A percentile compares a stretch with the other conserved stretches of the same genome.
phyloP scores from a whole-genome alignment of 2,888 invertebrate genomes.

The Kryphioiulus occultus region DNA sequence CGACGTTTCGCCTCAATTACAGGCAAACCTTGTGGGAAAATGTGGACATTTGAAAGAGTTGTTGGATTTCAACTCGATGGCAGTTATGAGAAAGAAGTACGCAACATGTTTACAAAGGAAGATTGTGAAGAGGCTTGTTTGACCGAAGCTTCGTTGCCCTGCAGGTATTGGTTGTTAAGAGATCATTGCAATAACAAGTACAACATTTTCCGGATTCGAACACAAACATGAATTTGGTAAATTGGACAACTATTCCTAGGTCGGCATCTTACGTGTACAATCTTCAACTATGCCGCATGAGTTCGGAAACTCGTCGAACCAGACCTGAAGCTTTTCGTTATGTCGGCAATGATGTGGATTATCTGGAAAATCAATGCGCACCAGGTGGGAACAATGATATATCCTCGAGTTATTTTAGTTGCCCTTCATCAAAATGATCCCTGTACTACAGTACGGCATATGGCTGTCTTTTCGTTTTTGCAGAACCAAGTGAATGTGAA shows the following conservation, averaged over 20 bases:
- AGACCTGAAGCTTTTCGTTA: slow-evolving; percentile 64
- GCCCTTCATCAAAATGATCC: background rate
- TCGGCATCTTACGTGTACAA: slow-evolving; percentile 66
- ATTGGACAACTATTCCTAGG: slow-evolving; percentile 56
- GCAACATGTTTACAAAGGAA: slow-evolving; percentile 63
- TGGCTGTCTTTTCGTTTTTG: slow-evolving; percentile 14
- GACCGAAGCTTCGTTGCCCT: slow-evolving; percentile 64
- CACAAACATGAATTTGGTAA: background rate
- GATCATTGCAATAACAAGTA: background rate
- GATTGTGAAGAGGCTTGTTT: slow-evolving; percentile 66
- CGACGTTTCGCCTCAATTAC: background rate
- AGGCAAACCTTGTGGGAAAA: slow-evolving; percentile 61
- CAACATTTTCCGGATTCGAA: background rate
- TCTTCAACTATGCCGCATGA: slow-evolving; percentile 64
- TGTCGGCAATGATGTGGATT: slow-evolving; percentile 63
- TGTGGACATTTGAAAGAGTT: slow-evolving; percentile 79
- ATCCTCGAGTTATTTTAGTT: background rate
- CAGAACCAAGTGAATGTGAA: slow-evolving; percentile 64
- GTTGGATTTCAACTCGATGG: slow-evolving; percentile 78
- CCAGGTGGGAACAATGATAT: slow-evolving; percentile 60
- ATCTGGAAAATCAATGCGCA: slow-evolving; percentile 68
- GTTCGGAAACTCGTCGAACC: slow-evolving; percentile 65
- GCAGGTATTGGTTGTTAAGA: slow-evolving; percentile 58
- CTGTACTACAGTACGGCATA: background rate
- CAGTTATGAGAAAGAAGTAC: slow-evolving; percentile 61